Conservation (phyloP, 2,113 vertebrate genomes). For the Ictalurus furcatus region DNA sequence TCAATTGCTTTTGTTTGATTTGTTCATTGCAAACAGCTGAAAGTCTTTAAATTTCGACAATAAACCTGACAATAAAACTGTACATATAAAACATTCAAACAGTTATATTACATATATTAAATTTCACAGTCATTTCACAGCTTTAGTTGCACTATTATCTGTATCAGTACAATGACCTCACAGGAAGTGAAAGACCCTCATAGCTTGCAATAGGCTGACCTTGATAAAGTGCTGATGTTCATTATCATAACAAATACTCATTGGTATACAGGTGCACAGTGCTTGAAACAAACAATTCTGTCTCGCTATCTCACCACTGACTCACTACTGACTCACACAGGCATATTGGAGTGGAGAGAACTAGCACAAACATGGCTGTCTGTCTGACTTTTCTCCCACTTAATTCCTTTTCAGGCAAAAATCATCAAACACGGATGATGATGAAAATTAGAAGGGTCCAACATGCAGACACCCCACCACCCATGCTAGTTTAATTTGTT, state of each 20-base stretch:
- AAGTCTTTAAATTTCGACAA: no score
- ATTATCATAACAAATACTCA: not conserved
- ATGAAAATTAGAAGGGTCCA: not conserved
- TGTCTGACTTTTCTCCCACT: not conserved
- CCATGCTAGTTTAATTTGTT: not conserved
- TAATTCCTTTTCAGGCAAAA: not conserved
- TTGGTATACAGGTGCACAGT: not conserved
- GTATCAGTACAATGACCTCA: not conserved
- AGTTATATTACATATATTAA: not conserved
- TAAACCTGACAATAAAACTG: no score
- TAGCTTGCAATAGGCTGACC: conserved; percentile 6
- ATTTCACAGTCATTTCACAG: not conserved
- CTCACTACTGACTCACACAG: not conserved
- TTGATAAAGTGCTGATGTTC: not conserved
- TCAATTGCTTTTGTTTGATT: no score
- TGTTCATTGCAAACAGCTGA: no score
- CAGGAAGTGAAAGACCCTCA: not conserved
- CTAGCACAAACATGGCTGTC: not conserved
- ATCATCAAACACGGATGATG: not conserved
- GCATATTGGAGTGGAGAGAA: not conserved
- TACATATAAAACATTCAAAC: not conserved
- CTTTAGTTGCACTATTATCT: not conserved
- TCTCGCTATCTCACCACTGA: not conserved
- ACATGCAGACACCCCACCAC: not conserved
- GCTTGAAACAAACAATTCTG: no score